phyloP scores from a whole-genome alignment of 1,140 invertebrate genomes.

The Drosophila rhopaloa region DNA sequence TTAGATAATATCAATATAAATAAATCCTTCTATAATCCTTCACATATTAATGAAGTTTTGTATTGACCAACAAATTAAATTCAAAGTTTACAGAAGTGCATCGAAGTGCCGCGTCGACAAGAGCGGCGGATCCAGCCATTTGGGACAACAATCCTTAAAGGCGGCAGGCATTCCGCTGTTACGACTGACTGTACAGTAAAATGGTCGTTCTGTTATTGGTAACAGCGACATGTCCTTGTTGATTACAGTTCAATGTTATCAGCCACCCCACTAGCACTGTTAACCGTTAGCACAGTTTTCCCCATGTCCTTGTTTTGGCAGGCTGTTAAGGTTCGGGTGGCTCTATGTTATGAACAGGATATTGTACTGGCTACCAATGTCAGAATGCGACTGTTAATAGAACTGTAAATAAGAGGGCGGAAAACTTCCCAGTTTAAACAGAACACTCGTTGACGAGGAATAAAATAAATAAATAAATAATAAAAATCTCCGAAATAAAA shows the following conservation, averaged over 20 bases:
- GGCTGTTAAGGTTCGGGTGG: conserved; percentile 5
- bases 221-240: conserved; percentile 1
- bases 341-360: not conserved
- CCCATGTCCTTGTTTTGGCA: not conserved
- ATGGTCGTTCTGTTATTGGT: not conserved
- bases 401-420: not conserved
- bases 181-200: not conserved
- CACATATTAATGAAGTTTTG: too few relatives aligned
- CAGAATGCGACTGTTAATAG: not conserved
- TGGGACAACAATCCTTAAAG: too few relatives aligned
- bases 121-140: too few relatives aligned
- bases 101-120: too few relatives aligned
- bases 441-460: too few relatives aligned
- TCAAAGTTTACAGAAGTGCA: too few relatives aligned
- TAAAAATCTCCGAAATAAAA: too few relatives aligned
- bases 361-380: not conserved
- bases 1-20: not conserved
- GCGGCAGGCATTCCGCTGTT: too few relatives aligned
- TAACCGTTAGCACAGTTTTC: conserved; percentile 72
- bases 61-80: too few relatives aligned
- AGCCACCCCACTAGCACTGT: conserved; percentile 18
- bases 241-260: conserved; percentile 4
- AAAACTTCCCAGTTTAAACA: too few relatives aligned
- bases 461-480: too few relatives aligned
- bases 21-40: not conserved